phyloP scores from a whole-genome alignment of 2,888 invertebrate species.

The Archips xylosteana region DNA sequence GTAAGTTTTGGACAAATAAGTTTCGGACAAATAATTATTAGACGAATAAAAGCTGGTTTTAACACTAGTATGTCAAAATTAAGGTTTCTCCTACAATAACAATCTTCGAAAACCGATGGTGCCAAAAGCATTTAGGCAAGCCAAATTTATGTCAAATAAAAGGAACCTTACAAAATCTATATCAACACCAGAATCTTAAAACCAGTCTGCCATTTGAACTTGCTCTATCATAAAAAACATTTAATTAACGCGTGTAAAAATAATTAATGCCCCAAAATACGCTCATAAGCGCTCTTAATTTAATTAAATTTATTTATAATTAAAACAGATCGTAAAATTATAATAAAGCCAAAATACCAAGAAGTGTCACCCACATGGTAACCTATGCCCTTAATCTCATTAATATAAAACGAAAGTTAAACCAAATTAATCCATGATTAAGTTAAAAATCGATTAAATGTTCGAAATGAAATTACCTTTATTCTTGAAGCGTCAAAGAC shows the following conservation, averaged over 20 bases:
- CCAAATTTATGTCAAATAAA: no score
- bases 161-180: no score
- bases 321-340: slow-evolving; percentile 34
- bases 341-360: slow-evolving; percentile 34
- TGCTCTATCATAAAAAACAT: not conserved
- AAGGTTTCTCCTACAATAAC: no score
- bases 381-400: slow-evolving; percentile 39
- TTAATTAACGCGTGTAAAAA: slow-evolving; percentile 3
- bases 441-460: not conserved
- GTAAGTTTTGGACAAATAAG: no score
- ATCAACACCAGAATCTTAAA: not conserved
- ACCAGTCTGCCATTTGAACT: not conserved
- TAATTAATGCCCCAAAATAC: slow-evolving; percentile 4
- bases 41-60: no score
- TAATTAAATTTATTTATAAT: slow-evolving; percentile 35
- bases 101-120: no score
- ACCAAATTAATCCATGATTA: slow-evolving; percentile 32
- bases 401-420: slow-evolving; percentile 38
- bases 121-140: no score
- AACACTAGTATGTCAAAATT: no score
- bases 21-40: no score
- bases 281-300: slow-evolving; percentile 16
- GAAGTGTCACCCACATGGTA: slow-evolving; percentile 34
- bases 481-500: not conserved
- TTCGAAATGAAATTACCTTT: not conserved